Conservation (phyloP, 2,113 vertebrate species). For the Phalacrocorax brasilianus region DNA sequence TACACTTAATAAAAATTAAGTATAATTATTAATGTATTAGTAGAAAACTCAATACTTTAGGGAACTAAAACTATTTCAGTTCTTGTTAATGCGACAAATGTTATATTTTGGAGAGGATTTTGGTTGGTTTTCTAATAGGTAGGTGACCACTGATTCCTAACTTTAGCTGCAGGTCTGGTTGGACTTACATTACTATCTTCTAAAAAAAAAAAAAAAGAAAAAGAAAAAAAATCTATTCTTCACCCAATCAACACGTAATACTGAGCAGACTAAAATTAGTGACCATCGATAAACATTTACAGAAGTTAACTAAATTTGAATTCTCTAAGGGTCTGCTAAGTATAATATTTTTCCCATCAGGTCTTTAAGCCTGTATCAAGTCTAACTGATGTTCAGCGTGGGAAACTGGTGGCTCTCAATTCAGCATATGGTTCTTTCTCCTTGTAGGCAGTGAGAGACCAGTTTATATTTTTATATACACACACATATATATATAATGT, state of each 20-base stretch:
- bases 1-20: background rate
- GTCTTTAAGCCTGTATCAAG: slow-evolving; percentile 13
- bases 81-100: background rate
- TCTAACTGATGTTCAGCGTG: slow-evolving; percentile 6
- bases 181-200: background rate
- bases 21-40: background rate
- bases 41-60: background rate
- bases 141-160: background rate
- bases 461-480: background rate
- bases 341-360: background rate
- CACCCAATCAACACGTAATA: background rate
- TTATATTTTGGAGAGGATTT: background rate
- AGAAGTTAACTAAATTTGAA: slow-evolving; percentile 43
- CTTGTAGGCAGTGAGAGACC: background rate
- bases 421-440: background rate
- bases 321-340: slow-evolving; percentile 9
- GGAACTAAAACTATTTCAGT: background rate
- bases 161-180: background rate
- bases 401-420: background rate
- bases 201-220: background rate
- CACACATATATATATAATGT: too few species aligned
- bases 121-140: background rate
- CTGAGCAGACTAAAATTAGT: slow-evolving; percentile 1
- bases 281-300: background rate
- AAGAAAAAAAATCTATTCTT: background rate